Conservation (phyloP, 2,113 vertebrate genomes). For the Malurus cyaneus region DNA sequence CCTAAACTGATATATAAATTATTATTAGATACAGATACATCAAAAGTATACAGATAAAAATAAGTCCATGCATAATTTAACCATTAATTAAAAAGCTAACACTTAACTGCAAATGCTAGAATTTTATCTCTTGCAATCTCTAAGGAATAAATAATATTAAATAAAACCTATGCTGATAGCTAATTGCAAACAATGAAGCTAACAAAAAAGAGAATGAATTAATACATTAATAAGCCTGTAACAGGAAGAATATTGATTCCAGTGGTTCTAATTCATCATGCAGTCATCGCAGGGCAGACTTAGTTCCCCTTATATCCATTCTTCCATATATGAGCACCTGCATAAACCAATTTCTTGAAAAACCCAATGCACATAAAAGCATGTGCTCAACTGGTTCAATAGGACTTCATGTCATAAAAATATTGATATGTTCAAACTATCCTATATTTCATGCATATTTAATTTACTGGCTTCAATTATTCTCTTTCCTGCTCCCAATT, state of each 20-base stretch:
- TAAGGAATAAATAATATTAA: slow-evolving; percentile 19
- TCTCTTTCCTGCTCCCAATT: not conserved
- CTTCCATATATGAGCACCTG: not conserved
- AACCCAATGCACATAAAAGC: not conserved
- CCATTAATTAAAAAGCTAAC: slow-evolving; percentile 35
- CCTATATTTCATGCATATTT: slow-evolving; percentile 6
- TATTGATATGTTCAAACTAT: not conserved
- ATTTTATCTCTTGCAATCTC: slow-evolving; percentile 1
- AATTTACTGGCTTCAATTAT: not conserved
- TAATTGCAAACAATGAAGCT: slow-evolving; percentile 19
- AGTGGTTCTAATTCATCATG: not conserved
- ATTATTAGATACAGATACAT: slow-evolving; percentile 1
- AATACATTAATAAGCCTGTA: slow-evolving; percentile 2
- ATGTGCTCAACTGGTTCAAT: not conserved
- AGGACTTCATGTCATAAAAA: not conserved
- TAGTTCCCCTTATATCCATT: not conserved
- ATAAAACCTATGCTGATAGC: not conserved
- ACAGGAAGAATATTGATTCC: not conserved
- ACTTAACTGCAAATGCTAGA: not conserved
- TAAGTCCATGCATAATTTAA: slow-evolving; percentile 51
- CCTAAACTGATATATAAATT: not conserved
- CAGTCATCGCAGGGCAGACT: not conserved
- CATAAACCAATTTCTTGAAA: not conserved
- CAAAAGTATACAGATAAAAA: slow-evolving; percentile 21
- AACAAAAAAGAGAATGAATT: slow-evolving; percentile 43